These are phyloP conservation scores for Semaprochilodus insignis DNA, from an alignment of 2,797 vertebrate species.

Conservation along the genomic window DNA sequence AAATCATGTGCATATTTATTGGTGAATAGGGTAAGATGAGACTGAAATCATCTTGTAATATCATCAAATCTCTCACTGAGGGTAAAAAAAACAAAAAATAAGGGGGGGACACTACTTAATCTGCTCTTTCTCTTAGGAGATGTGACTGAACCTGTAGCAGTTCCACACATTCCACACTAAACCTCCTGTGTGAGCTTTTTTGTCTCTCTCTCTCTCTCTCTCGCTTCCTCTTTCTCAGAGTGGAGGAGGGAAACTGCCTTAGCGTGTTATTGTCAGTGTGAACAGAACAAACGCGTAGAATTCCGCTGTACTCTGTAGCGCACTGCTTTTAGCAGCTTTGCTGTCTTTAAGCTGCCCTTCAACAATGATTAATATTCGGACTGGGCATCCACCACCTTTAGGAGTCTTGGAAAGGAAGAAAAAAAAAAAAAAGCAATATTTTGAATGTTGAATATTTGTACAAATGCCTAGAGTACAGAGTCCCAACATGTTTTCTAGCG, in stretches of 20 bases:
- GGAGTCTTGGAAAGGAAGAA: background rate
- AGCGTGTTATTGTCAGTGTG: conserved; percentile 7
- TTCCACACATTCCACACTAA: conserved; percentile 17
- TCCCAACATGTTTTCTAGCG: conserved; percentile 43
- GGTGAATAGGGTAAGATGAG: conserved; percentile 48
- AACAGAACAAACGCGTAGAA: conserved; percentile 6
- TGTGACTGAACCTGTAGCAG: conserved; percentile 47
- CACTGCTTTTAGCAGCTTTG: conserved; percentile 39
- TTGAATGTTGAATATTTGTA: conserved; percentile 49
- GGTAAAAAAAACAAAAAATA: conserved; percentile 21
- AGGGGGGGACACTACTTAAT: conserved; percentile 21
- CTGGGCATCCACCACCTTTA: background rate
- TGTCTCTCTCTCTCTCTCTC: background rate
- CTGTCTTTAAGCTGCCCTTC: conserved; percentile 29
- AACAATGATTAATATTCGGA: conserved; percentile 16
- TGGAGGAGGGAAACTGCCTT: conserved; percentile 37
- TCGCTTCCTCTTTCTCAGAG: conserved; percentile 12
- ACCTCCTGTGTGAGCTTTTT: background rate
- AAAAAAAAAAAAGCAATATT: conserved; percentile 37
- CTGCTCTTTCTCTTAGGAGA: conserved; percentile 34
- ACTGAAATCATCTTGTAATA: conserved; percentile 31
- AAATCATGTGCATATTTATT: conserved; percentile 75
- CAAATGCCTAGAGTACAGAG: conserved; percentile 37
- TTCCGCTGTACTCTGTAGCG: conserved; percentile 5
- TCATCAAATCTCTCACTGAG: conserved; percentile 1